Conservation (phyloP, 2,113 vertebrate genomes). For the Ictalurus furcatus region DNA sequence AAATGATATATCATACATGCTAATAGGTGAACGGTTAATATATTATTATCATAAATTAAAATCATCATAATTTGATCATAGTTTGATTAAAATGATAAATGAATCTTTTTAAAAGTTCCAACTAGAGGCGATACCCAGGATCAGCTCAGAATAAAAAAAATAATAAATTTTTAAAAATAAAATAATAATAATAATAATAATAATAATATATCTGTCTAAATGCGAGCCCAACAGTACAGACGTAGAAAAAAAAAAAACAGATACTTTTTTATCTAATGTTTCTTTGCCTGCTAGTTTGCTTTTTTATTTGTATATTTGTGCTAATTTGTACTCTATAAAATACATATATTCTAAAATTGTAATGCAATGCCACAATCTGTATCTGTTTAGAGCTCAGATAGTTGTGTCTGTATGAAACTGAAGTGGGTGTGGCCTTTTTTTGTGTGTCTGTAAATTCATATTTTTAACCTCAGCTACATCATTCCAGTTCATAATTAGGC, state of each 20-base stretch:
- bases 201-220: background rate
- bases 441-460: background rate
- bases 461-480: background rate
- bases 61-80: background rate
- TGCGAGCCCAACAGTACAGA: background rate
- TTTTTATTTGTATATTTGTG: background rate
- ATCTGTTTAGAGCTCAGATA: background rate
- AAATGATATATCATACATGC: background rate
- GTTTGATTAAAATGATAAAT: background rate
- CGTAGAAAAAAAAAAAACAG: background rate
- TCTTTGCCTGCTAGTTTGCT: background rate
- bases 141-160: background rate
- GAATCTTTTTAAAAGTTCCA: background rate
- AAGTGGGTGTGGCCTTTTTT: background rate
- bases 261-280: background rate
- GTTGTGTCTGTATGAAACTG: background rate
- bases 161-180: background rate
- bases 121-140: background rate
- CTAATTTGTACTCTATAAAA: background rate
- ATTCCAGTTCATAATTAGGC: background rate
- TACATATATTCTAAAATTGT: background rate
- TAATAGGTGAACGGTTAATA: background rate
- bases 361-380: background rate
- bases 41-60: background rate
- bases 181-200: background rate